Evolutionary conservation across 2,113 vertebrate genomes (phyloP), one percentile per base, ranked within the genome.

Genomic region (Hyperoodon ampullatus): DNA sequence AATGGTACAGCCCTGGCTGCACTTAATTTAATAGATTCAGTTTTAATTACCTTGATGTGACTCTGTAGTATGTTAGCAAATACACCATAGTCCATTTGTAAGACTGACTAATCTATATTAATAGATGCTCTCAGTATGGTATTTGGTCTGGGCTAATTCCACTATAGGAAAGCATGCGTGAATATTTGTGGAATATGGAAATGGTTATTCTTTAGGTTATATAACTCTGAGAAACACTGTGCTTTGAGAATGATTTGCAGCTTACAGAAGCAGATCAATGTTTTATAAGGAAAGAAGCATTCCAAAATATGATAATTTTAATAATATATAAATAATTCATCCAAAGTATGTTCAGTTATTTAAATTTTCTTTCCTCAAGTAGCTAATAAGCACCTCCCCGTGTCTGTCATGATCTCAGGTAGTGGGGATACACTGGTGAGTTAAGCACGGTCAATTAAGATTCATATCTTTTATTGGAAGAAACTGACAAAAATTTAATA

Each of bases 11-110:
- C 30, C 6, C 53, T 90, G 66, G 77, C n/a, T 82, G 16, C 30
- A 90, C 33, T 91, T 87, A 72, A 85, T 96, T 94, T 96, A 74
- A 90, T 87, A 70, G 89, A 82, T 93, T 97, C 81, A 18, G 24
- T 89, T 88, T 92, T 94, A 96, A 97, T 96, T 89, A 93, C 50
- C 42, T 86, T 63, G 26, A 55, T 87, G 53, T 12, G 28, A 28
- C 66, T 70, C 35, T 87, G 74, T 39, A 93, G 80, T 81, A 35
- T 42, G 23, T 55, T 86, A 93, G 89, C 63, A 87, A 93, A 97
- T 86, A 86, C 16, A 87, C 80, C 44, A 39, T 42, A 74, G n/a
- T 23, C 26, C 50, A 58, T 55, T 95, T 90, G 14, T 11, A 58
- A 93, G 81, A 87, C 39, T 90, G 58, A 68, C 71, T 74, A 72